A percentile compares a stretch with the other conserved stretches of the same genome.
phyloP scores from a whole-genome alignment of 2,888 invertebrate genomes.

The Craniophora ligustri region DNA sequence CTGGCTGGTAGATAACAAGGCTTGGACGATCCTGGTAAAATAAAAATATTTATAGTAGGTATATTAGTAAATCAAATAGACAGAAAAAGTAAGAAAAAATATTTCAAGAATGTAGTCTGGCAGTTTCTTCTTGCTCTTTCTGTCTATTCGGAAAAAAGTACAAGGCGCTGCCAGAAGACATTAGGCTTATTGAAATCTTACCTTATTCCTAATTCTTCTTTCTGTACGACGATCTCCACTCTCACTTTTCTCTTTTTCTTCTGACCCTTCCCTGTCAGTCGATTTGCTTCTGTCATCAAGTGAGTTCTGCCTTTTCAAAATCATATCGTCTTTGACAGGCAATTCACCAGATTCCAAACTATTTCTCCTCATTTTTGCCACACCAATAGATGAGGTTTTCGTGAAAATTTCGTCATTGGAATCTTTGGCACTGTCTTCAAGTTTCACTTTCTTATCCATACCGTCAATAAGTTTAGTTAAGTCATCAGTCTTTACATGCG shows the following conservation, averaged over 20 bases:
- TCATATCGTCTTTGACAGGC: slow-evolving; percentile 71
- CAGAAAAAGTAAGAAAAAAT: slow-evolving; percentile 5
- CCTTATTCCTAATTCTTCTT: slow-evolving; percentile 91
- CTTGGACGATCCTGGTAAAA: slow-evolving; percentile 94
- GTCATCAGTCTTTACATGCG: slow-evolving; percentile 85
- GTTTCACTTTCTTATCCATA: slow-evolving; percentile 80
- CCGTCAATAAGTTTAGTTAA: slow-evolving; percentile 82
- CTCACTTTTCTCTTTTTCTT: slow-evolving; percentile 85
- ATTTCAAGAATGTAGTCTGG: too few species aligned
- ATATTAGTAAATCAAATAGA: slow-evolving; percentile 5
- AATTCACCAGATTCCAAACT: slow-evolving; percentile 79
- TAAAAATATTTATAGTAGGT: slow-evolving; percentile 13
- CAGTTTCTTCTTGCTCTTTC: too few species aligned
- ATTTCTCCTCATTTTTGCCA: slow-evolving; percentile 72
- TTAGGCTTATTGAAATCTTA: too few species aligned
- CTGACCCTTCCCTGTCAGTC: slow-evolving; percentile 86
- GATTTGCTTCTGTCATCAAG: slow-evolving; percentile 88
- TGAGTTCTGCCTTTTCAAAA: slow-evolving; percentile 87
- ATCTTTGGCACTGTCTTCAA: slow-evolving; percentile 69
- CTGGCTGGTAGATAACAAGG: slow-evolving; percentile 96
- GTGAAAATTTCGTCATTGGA: slow-evolving; percentile 75
- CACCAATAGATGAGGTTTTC: slow-evolving; percentile 54
- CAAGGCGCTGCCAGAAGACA: too few species aligned
- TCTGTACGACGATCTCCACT: slow-evolving; percentile 88
- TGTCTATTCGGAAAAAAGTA: too few species aligned